Evolutionary conservation across 2,113 vertebrate species (phyloP).

Genomic region (Centropristis striata): DNA sequence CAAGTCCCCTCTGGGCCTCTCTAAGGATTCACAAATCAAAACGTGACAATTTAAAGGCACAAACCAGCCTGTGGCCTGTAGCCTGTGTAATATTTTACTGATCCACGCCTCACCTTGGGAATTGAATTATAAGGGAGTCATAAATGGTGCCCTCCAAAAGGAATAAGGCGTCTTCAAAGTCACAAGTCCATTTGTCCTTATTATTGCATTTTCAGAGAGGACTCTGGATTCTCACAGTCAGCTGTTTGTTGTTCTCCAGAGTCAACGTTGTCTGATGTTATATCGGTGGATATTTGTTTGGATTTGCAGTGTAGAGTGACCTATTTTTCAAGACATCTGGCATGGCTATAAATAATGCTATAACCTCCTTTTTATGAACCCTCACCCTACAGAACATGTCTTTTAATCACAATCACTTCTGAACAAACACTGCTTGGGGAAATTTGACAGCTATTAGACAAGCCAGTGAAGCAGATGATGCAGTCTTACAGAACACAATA

Average conservation of each 20-base stretch:
- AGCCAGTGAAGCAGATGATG: background rate
- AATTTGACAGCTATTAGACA: background rate
- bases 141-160: conserved; percentile 49
- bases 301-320: conserved; percentile 8
- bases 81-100: conserved; percentile 43
- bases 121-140: conserved; percentile 47
- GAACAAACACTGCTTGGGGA: background rate
- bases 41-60: conserved; percentile 56
- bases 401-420: background rate
- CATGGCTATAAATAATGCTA: conserved; percentile 29
- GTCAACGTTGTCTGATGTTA: conserved; percentile 10
- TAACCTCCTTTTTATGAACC: conserved; percentile 11
- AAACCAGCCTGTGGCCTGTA: conserved; percentile 12
- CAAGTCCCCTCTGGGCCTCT: conserved; percentile 38
- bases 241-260: conserved; percentile 17
- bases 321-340: conserved; percentile 14
- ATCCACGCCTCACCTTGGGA: conserved; percentile 55
- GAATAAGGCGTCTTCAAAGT: conserved; percentile 43
- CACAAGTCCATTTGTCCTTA: conserved; percentile 41
- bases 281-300: conserved; percentile 27
- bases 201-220: conserved; percentile 46
- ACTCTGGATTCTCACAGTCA: background rate
- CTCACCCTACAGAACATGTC: background rate
- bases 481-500: background rate
- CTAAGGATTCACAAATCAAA: conserved; percentile 69